Conservation (phyloP, 2,797 vertebrate species). For the Mycteria americana region DNA sequence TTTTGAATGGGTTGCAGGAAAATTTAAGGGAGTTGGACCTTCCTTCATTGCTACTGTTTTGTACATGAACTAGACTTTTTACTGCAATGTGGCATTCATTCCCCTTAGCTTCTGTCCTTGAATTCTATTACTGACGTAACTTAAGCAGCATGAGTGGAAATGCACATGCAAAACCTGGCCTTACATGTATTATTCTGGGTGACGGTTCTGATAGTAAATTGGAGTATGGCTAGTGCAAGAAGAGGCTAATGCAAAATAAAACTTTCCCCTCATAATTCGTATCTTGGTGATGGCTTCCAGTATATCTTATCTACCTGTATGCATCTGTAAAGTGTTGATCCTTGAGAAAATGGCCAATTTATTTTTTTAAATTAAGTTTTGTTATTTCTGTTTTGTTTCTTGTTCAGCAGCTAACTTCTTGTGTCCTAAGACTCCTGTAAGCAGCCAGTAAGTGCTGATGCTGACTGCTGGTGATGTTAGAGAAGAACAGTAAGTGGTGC, state of each 20-base stretch:
- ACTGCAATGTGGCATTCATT: neutral
- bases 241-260: neutral
- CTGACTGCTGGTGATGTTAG: too few species aligned
- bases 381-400: neutral
- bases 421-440: too few species aligned
- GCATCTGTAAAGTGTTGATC: neutral
- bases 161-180: neutral
- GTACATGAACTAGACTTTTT: neutral
- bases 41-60: neutral
- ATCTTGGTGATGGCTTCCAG: neutral
- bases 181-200: neutral
- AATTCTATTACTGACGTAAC: neutral
- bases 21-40: neutral
- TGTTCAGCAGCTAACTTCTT: neutral
- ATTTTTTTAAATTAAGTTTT: neutral
- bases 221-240: neutral
- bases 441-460: too few species aligned
- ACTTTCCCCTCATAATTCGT: neutral
- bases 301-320: neutral
- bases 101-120: neutral
- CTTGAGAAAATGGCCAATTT: neutral
- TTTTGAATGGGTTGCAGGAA: neutral
- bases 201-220: neutral
- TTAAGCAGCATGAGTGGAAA: neutral
- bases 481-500: too few species aligned